Conservation (phyloP, 2,797 vertebrate genomes). For the Darevskia mixta region DNA sequence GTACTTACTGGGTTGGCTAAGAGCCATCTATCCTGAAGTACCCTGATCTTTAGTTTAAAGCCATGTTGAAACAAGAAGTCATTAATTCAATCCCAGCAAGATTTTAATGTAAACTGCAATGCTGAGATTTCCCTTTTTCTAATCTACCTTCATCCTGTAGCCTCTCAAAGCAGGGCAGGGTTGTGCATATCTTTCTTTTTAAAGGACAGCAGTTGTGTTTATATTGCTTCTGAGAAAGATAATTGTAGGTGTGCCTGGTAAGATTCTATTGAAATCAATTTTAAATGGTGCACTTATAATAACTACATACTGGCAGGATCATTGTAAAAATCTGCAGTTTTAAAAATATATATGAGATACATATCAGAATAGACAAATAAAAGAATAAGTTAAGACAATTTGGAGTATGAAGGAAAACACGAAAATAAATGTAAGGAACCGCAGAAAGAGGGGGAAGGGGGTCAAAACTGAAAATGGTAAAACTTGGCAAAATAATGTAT, state of each 20-base stretch:
- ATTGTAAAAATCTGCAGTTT: too few relatives aligned
- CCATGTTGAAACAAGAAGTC: constrained; percentile 27
- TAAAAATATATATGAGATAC: too few relatives aligned
- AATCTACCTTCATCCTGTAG: constrained; percentile 14
- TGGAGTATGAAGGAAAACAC: too few relatives aligned
- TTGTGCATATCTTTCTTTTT: background rate
- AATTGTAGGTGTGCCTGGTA: background rate
- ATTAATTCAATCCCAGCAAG: constrained; percentile 35
- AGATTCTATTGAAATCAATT: background rate
- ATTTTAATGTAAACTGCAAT: constrained; percentile 34
- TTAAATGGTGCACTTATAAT: constrained; percentile 15
- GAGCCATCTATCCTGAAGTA: constrained; percentile 32
- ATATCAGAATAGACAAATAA: too few relatives aligned
- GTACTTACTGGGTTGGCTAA: background rate
- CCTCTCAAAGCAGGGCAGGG: background rate
- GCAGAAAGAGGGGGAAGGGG: too few relatives aligned
- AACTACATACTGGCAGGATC: background rate
- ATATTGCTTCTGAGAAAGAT: background rate
- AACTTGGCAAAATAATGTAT: too few relatives aligned
- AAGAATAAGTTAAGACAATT: too few relatives aligned
- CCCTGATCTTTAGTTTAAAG: constrained; percentile 9
- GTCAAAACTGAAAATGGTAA: too few relatives aligned
- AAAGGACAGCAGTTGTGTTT: constrained; percentile 7
- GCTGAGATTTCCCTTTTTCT: constrained; percentile 3
- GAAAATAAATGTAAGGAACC: too few relatives aligned